phyloP scores from a whole-genome alignment of 2,797 vertebrate species.

The Propithecus deckenii region DNA sequence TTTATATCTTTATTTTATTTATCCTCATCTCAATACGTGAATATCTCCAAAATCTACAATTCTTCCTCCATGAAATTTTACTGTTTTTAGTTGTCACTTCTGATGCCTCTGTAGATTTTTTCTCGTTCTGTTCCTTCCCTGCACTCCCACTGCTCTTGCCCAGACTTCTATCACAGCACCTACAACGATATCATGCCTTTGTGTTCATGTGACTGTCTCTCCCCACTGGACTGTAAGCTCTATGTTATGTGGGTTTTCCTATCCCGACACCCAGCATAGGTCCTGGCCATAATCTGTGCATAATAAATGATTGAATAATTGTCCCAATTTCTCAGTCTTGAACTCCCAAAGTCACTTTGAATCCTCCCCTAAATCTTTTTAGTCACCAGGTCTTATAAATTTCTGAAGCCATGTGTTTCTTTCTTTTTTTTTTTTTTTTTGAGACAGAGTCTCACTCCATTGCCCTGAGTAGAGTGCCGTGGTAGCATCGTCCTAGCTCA shows the following conservation, averaged over 20 bases:
- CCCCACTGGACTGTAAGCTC: not conserved
- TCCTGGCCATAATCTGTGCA: not conserved
- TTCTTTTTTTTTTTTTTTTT: too few relatives aligned
- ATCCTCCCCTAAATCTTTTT: not conserved
- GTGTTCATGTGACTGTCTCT: not conserved
- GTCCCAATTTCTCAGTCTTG: not conserved
- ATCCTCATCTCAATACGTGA: not conserved
- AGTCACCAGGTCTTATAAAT: not conserved
- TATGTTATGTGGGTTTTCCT: not conserved
- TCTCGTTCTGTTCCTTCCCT: not conserved
- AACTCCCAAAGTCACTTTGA: slow-evolving; percentile 1
- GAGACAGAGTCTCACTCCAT: too few relatives aligned
- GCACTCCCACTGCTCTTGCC: not conserved
- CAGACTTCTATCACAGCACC: not conserved
- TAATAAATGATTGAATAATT: not conserved
- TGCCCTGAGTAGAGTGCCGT: too few relatives aligned
- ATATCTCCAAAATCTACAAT: not conserved
- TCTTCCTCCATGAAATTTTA: not conserved
- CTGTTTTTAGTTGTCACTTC: not conserved
- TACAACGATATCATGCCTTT: not conserved
- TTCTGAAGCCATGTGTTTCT: not conserved
- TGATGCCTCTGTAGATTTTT: not conserved
- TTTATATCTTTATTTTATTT: not conserved
- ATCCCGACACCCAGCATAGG: not conserved
- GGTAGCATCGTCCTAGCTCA: too few relatives aligned